Percentiles rank a stretch among this genome's conserved stretches.
phyloP scores from a whole-genome alignment of 2,797 vertebrate genomes.

The Cryptoblepharus egeriae region DNA sequence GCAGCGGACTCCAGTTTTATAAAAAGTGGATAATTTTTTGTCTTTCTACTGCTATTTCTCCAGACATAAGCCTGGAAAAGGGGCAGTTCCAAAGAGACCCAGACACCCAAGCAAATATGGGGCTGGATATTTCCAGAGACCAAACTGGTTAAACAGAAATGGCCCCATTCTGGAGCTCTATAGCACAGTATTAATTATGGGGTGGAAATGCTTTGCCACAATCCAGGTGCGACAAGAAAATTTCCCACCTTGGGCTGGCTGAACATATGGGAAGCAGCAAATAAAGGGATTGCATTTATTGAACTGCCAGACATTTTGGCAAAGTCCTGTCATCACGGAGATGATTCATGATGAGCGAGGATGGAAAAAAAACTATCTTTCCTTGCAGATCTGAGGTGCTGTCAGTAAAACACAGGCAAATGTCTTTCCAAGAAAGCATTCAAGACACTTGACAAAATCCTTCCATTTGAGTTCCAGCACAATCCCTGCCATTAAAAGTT shows the following conservation, averaged over 20 bases:
- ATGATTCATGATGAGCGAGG: conserved; percentile 4
- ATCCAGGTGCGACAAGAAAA: background rate
- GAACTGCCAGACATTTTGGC: background rate
- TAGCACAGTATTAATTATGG: background rate
- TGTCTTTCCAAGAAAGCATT: background rate
- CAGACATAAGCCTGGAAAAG: background rate
- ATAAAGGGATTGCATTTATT: conserved; percentile 2
- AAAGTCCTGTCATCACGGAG: background rate
- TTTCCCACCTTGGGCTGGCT: conserved; percentile 25
- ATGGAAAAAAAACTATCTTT: background rate
- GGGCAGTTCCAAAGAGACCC: background rate
- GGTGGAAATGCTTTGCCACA: background rate
- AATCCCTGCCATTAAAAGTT: background rate
- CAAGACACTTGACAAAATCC: background rate
- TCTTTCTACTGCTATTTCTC: background rate
- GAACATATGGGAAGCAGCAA: background rate
- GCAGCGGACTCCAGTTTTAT: conserved; percentile 16
- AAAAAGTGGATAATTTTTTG: background rate
- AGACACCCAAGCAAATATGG: conserved; percentile 22
- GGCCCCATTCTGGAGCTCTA: background rate
- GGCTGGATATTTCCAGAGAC: background rate
- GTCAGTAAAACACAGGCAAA: background rate
- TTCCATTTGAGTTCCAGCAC: background rate
- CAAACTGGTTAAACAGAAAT: conserved; percentile 3
- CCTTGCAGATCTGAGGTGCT: background rate